Conservation (phyloP, 2,113 vertebrate genomes). For the Lipophrys pholis region DNA sequence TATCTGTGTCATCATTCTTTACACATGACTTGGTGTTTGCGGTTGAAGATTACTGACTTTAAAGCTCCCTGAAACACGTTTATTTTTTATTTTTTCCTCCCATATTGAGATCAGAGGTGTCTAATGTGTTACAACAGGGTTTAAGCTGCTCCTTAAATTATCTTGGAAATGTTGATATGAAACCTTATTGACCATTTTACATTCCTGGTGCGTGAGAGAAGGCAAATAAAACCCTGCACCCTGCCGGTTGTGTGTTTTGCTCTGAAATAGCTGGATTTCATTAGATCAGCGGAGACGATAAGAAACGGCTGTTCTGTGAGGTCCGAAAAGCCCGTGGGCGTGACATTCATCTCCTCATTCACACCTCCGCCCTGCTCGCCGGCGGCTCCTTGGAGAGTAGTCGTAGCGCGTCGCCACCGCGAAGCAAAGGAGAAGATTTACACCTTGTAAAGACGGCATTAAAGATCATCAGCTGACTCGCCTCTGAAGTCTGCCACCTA, state of each 20-base stretch:
- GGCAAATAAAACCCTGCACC: constrained; percentile 18
- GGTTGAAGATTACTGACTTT: constrained; percentile 1
- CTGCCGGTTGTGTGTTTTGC: not conserved
- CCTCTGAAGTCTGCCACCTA: constrained; percentile 47
- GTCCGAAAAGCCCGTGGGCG: constrained; percentile 45
- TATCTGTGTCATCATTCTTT: constrained; percentile 10
- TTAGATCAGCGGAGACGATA: constrained; percentile 52
- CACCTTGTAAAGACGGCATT: constrained; percentile 48
- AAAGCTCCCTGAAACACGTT: constrained; percentile 13
- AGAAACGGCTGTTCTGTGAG: constrained; percentile 46
- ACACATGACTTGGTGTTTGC: not conserved
- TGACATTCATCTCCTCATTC: constrained; percentile 69
- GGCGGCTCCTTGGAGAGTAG: constrained; percentile 57
- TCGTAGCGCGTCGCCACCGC: constrained; percentile 9
- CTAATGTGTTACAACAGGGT: not conserved
- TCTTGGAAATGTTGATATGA: constrained; percentile 25
- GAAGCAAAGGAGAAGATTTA: constrained; percentile 44
- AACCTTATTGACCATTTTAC: constrained; percentile 32
- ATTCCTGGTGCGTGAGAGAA: constrained; percentile 18
- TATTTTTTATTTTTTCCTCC: not conserved
- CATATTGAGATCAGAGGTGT: constrained; percentile 4
- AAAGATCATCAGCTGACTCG: constrained; percentile 50
- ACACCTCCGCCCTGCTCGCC: constrained; percentile 49
- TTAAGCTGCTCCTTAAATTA: constrained; percentile 17
- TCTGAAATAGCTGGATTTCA: constrained; percentile 38